Evolutionary conservation across 1,140 invertebrate genomes (phyloP).

Genomic region (Brachionus plicatilis): DNA sequence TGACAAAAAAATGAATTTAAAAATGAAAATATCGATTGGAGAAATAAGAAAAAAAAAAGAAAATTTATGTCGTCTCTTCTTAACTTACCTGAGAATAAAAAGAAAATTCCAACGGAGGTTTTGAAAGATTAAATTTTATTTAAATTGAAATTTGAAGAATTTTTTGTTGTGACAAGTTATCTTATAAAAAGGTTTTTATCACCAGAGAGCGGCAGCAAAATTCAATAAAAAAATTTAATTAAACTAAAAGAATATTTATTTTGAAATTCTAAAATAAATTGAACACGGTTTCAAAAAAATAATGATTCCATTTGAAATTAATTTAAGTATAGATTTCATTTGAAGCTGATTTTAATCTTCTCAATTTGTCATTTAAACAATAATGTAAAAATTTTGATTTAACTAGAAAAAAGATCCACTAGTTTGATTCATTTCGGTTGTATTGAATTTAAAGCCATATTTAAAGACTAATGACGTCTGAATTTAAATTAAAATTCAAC

Average conservation of each 20-base stretch:
- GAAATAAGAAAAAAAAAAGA: neutral
- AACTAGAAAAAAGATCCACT: neutral
- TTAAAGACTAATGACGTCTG: conserved; percentile 4
- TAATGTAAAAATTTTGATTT: neutral
- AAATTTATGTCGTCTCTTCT: neutral
- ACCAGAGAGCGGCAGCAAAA: neutral
- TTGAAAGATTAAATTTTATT: conserved; percentile 9
- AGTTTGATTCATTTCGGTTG: neutral
- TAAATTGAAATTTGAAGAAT: neutral
- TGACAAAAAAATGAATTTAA: neutral
- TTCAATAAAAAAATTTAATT: neutral
- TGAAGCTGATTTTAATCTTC: conserved; percentile 14
- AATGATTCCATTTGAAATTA: neutral
- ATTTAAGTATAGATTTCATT: neutral
- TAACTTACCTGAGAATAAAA: neutral
- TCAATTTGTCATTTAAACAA: neutral
- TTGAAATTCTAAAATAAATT: neutral
- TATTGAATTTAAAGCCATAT: neutral
- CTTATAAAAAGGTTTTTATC: neutral
- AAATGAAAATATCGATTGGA: neutral
- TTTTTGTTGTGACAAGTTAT: conserved; percentile 1
- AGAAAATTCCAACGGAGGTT: neutral
- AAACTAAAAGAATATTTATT: conserved; percentile 5
- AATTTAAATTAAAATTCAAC: neutral
- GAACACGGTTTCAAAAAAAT: neutral